Conservation (phyloP, 1,140 invertebrate genomes). For the Aphaenogaster floridana region DNA sequence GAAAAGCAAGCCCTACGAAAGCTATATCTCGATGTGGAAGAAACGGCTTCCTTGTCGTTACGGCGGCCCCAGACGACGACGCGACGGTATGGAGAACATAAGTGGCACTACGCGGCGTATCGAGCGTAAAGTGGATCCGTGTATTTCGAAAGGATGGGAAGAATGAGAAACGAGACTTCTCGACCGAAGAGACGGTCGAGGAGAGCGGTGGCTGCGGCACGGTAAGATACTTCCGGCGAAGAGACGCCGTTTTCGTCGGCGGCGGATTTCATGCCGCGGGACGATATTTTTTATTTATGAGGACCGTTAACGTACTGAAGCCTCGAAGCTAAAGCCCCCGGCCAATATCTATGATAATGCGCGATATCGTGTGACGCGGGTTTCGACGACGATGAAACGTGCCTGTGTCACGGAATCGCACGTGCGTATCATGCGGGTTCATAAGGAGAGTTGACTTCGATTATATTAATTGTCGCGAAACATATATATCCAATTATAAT, state of each 20-base stretch:
- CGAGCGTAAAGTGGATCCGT: constrained; percentile 40
- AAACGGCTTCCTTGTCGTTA: not conserved
- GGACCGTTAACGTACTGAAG: constrained; percentile 50
- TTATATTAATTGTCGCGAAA: not conserved
- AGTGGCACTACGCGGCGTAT: constrained; percentile 13
- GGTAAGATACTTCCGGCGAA: constrained; percentile 8
- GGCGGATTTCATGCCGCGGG: constrained; percentile 41
- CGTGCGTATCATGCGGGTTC: constrained; percentile 4
- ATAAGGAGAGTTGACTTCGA: not conserved
- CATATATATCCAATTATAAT: not conserved
- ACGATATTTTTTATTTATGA: constrained; percentile 74
- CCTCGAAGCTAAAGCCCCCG: constrained; percentile 54
- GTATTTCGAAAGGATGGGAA: constrained; percentile 45
- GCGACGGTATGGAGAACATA: constrained; percentile 32
- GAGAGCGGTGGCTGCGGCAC: not conserved
- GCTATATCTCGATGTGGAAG: not conserved
- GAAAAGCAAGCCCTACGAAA: not conserved
- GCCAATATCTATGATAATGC: constrained; percentile 75
- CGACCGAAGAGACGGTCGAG: not conserved
- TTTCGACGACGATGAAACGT: constrained; percentile 38
- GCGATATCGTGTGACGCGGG: constrained; percentile 51
- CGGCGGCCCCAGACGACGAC: not conserved
- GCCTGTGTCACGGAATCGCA: constrained; percentile 32
- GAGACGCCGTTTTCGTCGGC: not conserved
- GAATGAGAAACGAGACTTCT: constrained; percentile 44